Evolutionary conservation across 35 echinoderm and acorn worm species (phyloP).

Genomic region (Strongylocentrotus purpuratus): DNA sequence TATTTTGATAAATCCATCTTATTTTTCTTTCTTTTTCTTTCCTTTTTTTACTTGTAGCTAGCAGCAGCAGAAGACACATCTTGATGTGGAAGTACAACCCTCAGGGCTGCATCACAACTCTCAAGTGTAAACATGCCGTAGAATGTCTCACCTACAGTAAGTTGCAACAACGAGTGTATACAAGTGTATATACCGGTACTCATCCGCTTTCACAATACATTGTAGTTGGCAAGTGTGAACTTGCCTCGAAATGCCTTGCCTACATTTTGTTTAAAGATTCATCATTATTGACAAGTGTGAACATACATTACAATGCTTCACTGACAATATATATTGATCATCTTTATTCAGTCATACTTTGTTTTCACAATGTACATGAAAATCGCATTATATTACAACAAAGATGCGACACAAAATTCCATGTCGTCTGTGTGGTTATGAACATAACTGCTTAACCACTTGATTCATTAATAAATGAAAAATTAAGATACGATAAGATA

Average conservation of each 20-base stretch:
- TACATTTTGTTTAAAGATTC: no score
- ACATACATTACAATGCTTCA: no score
- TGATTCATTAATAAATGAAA: no score
- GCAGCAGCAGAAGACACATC: slow-evolving; percentile 89
- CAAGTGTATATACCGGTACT: background rate
- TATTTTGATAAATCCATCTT: background rate
- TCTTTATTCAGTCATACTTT: no score
- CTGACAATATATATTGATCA: no score
- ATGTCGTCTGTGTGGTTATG: no score
- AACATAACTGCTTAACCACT: no score
- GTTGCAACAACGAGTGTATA: background rate
- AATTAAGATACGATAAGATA: no score
- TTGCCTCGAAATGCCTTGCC: background rate
- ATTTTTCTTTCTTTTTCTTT: background rate
- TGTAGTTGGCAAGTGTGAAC: background rate
- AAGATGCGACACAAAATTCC: no score
- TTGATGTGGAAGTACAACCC: slow-evolving; percentile 99
- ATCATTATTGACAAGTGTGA: no score
- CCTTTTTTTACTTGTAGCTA: slow-evolving; percentile 54
- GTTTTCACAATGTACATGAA: no score
- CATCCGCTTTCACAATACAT: background rate
- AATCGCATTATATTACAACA: no score
- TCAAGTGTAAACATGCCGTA: slow-evolving; percentile 97
- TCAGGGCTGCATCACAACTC: slow-evolving; percentile 87
- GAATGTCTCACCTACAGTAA: slow-evolving; percentile 99